Conservation (phyloP, 2,888 invertebrate species). For the Tigriopus californicus region DNA sequence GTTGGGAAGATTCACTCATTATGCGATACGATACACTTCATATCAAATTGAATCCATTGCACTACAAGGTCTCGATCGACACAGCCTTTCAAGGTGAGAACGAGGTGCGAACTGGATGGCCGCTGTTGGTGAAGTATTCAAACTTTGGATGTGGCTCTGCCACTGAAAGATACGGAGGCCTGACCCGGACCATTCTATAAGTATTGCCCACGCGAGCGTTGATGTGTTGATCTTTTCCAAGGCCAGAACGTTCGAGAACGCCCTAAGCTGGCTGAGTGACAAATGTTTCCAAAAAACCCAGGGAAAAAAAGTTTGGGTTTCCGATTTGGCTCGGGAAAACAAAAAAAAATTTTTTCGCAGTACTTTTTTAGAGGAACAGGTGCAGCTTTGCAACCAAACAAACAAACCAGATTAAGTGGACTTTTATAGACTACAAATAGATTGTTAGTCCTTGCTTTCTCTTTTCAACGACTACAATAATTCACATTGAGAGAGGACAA, state of each 20-base stretch:
- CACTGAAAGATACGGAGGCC: slow-evolving; percentile 13
- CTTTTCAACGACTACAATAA: no score
- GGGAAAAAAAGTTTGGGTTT: no score
- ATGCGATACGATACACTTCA: not conserved
- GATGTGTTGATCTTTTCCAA: slow-evolving; percentile 14
- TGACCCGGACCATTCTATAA: slow-evolving; percentile 11
- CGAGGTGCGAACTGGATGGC: not conserved
- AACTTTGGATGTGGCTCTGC: slow-evolving; percentile 14
- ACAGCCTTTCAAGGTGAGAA: not conserved
- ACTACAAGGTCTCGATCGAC: slow-evolving; percentile 6
- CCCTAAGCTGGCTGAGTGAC: slow-evolving; percentile 9
- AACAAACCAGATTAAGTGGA: no score
- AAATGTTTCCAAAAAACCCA: no score
- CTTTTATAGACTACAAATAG: no score
- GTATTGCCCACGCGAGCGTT: slow-evolving; percentile 13
- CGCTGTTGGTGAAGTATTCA: slow-evolving; percentile 7
- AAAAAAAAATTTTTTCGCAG: no score
- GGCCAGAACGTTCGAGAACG: slow-evolving; percentile 12
- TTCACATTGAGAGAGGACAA: no score
- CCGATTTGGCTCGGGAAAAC: no score
- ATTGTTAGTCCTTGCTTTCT: no score
- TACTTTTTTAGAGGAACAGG: no score
- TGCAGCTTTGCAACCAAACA: no score
- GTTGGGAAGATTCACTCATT: not conserved
- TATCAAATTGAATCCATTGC: not conserved